phyloP scores from a whole-genome alignment of 2,888 invertebrate species.

The Galerucella pusilla region DNA sequence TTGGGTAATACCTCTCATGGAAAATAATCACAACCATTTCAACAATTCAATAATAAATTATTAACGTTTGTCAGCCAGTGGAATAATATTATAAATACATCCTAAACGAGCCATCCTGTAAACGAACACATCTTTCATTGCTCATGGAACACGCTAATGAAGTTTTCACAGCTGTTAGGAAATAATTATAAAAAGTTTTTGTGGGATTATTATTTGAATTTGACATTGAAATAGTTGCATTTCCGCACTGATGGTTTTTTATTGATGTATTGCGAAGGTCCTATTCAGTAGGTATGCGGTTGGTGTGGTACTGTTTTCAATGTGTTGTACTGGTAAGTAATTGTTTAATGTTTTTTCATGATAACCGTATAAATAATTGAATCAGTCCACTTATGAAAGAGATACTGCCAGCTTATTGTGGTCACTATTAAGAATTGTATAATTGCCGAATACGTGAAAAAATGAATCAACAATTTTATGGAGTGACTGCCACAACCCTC shows the following conservation, averaged over 20 bases:
- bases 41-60: too few species aligned
- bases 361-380: background rate
- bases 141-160: slow-evolving; percentile 26
- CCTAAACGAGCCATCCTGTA: background rate
- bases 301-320: slow-evolving; percentile 30
- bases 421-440: too few species aligned
- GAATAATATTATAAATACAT: too few species aligned
- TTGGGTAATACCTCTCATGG: too few species aligned
- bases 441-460: too few species aligned
- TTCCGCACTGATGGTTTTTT: slow-evolving; percentile 45
- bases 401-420: too few species aligned
- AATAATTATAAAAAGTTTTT: slow-evolving; percentile 40
- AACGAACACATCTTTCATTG: slow-evolving; percentile 3
- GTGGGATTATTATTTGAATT: slow-evolving; percentile 41
- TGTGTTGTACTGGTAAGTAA: slow-evolving; percentile 36
- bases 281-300: slow-evolving; percentile 40
- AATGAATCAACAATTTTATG: too few species aligned
- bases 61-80: too few species aligned
- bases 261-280: slow-evolving; percentile 32
- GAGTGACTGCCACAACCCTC: too few species aligned
- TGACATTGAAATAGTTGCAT: slow-evolving; percentile 49
- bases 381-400: background rate
- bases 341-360: background rate
- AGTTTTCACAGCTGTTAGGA: slow-evolving; percentile 30
- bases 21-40: too few species aligned